Percentiles rank a stretch among this genome's conserved stretches.
phyloP scores from a whole-genome alignment of 2,888 invertebrate genomes.

The Caenorhabditis sp. region DNA sequence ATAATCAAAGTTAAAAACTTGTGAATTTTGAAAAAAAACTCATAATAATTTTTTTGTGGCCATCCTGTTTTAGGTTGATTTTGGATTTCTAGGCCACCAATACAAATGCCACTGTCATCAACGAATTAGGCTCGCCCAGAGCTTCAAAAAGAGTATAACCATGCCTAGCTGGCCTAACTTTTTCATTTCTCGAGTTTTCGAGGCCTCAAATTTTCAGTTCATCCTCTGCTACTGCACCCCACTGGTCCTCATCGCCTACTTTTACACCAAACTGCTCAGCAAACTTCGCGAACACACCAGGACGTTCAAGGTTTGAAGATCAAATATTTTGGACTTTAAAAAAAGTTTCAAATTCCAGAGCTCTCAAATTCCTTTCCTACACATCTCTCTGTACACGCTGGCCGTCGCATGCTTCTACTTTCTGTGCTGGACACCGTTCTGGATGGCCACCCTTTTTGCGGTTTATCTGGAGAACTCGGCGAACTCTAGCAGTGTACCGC shows the following conservation, averaged over 20 bases:
- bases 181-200: too few relatives aligned
- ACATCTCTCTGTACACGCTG: slow-evolving; percentile 82
- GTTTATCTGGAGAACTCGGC: slow-evolving; percentile 81
- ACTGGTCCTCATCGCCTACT: slow-evolving; percentile 80
- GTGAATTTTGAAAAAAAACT: too few relatives aligned
- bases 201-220: slow-evolving; percentile 73
- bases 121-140: too few relatives aligned
- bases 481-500: slow-evolving; percentile 70
- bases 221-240: slow-evolving; percentile 81
- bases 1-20: too few relatives aligned
- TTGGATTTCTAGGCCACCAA: too few relatives aligned
- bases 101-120: too few relatives aligned
- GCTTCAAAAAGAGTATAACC: too few relatives aligned
- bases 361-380: slow-evolving; percentile 81
- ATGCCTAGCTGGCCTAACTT: too few relatives aligned
- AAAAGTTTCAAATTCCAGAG: slow-evolving; percentile 71
- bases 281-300: slow-evolving; percentile 80
- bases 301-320: slow-evolving; percentile 76
- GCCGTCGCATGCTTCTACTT: slow-evolving; percentile 83
- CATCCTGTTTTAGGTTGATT: too few relatives aligned
- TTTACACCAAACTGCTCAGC: slow-evolving; percentile 78
- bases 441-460: slow-evolving; percentile 81
- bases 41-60: too few relatives aligned
- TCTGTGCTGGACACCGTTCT: slow-evolving; percentile 82
- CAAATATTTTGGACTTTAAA: not conserved